These are phyloP conservation scores for Neogale vison DNA, from an alignment of 2,113 vertebrate species.

Conservation along the genomic window DNA sequence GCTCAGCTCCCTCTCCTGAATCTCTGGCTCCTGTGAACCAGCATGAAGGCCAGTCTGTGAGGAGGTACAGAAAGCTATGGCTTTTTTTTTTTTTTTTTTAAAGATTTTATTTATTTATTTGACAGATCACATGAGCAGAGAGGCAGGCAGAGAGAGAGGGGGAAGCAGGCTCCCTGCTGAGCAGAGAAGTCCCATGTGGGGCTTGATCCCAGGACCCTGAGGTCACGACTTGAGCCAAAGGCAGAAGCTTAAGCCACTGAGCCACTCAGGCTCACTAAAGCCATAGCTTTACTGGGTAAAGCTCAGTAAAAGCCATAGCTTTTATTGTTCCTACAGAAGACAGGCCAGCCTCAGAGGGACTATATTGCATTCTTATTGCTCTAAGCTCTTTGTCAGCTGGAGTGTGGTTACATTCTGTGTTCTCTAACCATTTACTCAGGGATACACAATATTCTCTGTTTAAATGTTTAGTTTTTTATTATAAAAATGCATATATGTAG, in stretches of 20 bases:
- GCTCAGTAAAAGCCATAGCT: neutral
- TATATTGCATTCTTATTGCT: neutral
- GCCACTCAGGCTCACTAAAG: too few species aligned
- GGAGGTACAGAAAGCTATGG: neutral
- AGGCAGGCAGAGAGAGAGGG: too few species aligned
- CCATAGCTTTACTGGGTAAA: neutral
- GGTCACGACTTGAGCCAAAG: too few species aligned
- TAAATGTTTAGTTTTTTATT: neutral
- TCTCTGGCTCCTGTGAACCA: neutral
- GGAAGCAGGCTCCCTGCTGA: too few species aligned
- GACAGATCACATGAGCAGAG: too few species aligned
- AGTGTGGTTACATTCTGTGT: neutral
- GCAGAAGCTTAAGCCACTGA: too few species aligned
- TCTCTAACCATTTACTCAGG: neutral
- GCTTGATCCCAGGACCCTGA: too few species aligned
- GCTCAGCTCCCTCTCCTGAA: neutral
- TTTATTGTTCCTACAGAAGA: neutral
- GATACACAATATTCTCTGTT: neutral
- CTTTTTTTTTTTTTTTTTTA: neutral
- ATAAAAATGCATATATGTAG: neutral
- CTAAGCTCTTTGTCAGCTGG: neutral
- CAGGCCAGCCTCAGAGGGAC: neutral
- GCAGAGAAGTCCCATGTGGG: too few species aligned
- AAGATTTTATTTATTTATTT: too few species aligned
- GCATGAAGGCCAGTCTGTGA: neutral